These are phyloP conservation scores for Leptopilina myrica DNA, from an alignment of 2,888 invertebrate genomes.

Conservation along the genomic window DNA sequence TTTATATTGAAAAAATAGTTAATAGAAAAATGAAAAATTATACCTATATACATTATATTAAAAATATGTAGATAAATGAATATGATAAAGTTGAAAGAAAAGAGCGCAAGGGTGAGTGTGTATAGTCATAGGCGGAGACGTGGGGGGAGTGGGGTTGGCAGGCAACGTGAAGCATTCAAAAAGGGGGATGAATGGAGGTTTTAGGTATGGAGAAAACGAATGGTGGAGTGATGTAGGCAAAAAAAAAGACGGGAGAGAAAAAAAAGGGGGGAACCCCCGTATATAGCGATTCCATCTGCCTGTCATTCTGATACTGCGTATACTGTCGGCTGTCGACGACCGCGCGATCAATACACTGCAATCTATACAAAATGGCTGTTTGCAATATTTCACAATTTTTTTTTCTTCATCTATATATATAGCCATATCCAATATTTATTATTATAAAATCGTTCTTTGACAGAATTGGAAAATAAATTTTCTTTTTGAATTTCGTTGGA, in stretches of 20 bases:
- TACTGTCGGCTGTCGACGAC: conserved; percentile 70
- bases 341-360: conserved; percentile 76
- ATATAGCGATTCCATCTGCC: conserved; percentile 77
- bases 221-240: conserved; percentile 67
- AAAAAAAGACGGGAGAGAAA: conserved; percentile 62
- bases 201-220: conserved; percentile 47
- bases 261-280: conserved; percentile 36
- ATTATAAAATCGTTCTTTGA: neutral
- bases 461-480: neutral
- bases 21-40: too few relatives aligned
- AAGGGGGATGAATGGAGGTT: conserved; percentile 67
- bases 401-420: neutral
- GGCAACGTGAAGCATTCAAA: conserved; percentile 60
- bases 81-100: conserved; percentile 35
- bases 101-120: conserved; percentile 63
- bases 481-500: too few relatives aligned
- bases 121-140: conserved; percentile 69
- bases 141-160: conserved; percentile 70
- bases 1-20: too few relatives aligned
- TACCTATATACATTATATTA: too few relatives aligned
- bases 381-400: conserved; percentile 63
- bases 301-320: conserved; percentile 76
- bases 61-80: conserved; percentile 43
- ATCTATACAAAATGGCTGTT: conserved; percentile 76
- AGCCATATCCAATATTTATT: neutral